Conservation (phyloP, 2,113 vertebrate species). For the Petroica traversi region DNA sequence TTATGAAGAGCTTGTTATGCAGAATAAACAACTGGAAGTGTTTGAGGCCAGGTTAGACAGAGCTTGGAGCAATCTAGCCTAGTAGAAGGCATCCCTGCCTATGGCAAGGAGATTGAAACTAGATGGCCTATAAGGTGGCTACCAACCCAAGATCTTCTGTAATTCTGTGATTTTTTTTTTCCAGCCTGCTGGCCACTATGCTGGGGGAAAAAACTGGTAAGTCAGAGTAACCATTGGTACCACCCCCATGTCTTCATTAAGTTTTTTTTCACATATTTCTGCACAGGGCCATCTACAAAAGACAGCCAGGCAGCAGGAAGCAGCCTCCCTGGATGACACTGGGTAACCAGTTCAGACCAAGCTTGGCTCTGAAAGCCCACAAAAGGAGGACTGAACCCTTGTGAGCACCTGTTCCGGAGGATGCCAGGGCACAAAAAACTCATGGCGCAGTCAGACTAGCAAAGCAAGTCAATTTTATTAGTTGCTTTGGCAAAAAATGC, state of each 20-base stretch:
- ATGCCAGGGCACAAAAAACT: no score
- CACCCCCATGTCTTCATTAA: background rate
- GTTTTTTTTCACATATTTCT: background rate
- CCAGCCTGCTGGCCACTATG: background rate
- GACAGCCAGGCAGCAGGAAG: background rate
- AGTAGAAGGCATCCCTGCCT: background rate
- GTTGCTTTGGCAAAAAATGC: no score
- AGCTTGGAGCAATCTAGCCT: background rate
- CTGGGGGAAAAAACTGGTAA: background rate
- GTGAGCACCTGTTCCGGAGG: background rate
- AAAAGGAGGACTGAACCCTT: background rate
- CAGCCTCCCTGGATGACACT: background rate
- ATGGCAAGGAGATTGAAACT: background rate
- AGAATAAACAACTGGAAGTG: background rate
- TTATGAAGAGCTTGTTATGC: no score
- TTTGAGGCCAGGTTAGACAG: background rate
- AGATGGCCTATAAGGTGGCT: background rate
- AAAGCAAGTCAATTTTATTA: no score
- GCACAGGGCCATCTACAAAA: background rate
- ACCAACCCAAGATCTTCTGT: background rate
- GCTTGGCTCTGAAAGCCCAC: background rate
- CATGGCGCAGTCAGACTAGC: no score
- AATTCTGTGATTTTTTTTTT: background rate
- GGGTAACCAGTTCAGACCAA: background rate
- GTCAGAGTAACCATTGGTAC: background rate